Evolutionary conservation across 2,113 vertebrate species (phyloP), one percentile per base, ranked within the genome.

Genomic region (Saguinus imperator): DNA sequence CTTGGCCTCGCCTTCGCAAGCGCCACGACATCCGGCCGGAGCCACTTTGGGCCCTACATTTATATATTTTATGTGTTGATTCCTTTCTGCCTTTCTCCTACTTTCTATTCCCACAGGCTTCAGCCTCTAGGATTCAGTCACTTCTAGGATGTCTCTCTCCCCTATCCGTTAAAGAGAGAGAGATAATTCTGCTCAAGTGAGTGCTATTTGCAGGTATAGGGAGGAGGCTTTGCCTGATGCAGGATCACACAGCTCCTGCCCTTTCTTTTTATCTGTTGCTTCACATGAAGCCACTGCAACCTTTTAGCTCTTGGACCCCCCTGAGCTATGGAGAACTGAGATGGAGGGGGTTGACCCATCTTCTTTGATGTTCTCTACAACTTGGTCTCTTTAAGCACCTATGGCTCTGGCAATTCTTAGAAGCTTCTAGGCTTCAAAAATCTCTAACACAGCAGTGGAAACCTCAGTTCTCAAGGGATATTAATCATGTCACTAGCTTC

Each of bases 121-220:
- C n/a, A 70, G 7, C 23, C 29, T 82, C 21, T 4, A 64, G 45
- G 57, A 57, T 13, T 3, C 10, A 14, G 45, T 35, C 37, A 37
- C 29, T 80, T 66, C n/a, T n/a, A n/a, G 32, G 3, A 21, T 9
- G 10, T 37, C 3, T 55, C 45, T 66, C 29, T 68, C 20, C 21
- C 16, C 6, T 3, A 8, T 58, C 70, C 52, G 1, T 2, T 21
- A 58, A 10, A 32, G 66, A 83, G 23, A 76, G 48, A 20, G 10
- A 12, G 17, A 35, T 5, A 4, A 27, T 57, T 16, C 43, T 50
- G 29, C 23, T 80, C 4, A 11, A 29, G 70, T 5, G 20, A 29
- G 16, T 32, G 4, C 21, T 13, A 12, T 1, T 27, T 14, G 13
- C n/a, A 8, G 5, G 8, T 25, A 1, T 21, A 32, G 52, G 37